These are phyloP conservation scores for Chiroxiphia lanceolata DNA, from an alignment of 2,797 vertebrate genomes.

Conservation along the genomic window DNA sequence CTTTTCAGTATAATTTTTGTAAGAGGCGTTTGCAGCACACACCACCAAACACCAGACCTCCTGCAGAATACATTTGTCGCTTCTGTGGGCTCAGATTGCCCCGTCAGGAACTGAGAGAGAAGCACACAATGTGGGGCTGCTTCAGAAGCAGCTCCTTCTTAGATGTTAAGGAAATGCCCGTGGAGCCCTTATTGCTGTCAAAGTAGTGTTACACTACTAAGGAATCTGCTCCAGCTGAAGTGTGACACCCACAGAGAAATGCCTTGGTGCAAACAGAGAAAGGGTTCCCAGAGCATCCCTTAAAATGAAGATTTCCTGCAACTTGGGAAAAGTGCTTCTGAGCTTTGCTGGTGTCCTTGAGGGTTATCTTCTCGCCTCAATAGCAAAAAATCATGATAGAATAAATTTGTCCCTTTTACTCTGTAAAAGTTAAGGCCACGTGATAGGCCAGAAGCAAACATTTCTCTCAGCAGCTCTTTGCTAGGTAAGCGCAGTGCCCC, in stretches of 20 bases:
- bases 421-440: background rate
- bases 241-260: background rate
- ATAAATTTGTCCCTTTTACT: background rate
- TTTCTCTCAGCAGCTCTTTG: background rate
- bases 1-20: background rate
- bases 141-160: background rate
- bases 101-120: background rate
- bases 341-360: background rate
- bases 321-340: background rate
- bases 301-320: background rate
- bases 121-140: background rate
- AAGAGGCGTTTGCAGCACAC: background rate
- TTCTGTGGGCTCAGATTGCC: background rate
- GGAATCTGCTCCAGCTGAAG: background rate
- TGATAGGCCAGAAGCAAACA: background rate
- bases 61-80: background rate
- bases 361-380: background rate
- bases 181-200: background rate
- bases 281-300: background rate
- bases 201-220: background rate
- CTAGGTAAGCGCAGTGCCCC: background rate
- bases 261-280: background rate
- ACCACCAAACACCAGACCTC: background rate
- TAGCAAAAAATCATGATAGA: background rate
- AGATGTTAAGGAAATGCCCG: background rate